A percentile compares a stretch with the other conserved stretches of the same genome.
These are phyloP conservation scores for Tetranychus truncatus DNA, from an alignment of 2,888 invertebrate species.

Conservation along the genomic window DNA sequence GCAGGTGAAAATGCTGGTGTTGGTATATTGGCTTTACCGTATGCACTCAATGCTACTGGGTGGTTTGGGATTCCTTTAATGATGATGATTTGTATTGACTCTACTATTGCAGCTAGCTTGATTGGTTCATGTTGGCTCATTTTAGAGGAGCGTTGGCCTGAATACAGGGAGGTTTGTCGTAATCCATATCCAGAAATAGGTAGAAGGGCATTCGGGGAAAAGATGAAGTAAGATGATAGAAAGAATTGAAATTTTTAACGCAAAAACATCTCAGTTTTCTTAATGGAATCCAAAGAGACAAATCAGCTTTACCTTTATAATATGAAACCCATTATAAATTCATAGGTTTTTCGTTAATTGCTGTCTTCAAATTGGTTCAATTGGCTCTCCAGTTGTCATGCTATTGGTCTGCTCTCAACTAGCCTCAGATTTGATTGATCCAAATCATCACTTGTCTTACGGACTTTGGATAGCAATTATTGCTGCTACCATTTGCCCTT, in stretches of 20 bases:
- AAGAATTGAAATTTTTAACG: no score
- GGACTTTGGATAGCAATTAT: conserved; percentile 66
- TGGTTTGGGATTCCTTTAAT: conserved; percentile 7
- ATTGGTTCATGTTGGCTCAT: conserved; percentile 51
- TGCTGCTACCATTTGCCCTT: conserved; percentile 52
- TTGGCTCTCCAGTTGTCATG: conserved; percentile 16
- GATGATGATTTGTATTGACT: not conserved
- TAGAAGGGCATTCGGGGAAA: conserved; percentile 50
- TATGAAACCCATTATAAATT: not conserved
- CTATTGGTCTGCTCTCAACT: conserved; percentile 12
- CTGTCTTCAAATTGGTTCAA: conserved; percentile 14
- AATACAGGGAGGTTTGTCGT: conserved; percentile 41
- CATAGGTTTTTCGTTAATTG: not conserved
- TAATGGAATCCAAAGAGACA: not conserved
- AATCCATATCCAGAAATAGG: conserved; percentile 69
- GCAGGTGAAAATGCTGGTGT: conserved; percentile 14
- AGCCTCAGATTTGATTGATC: not conserved
- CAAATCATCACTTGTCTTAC: conserved; percentile 39
- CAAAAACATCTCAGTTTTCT: no score
- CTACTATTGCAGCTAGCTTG: not conserved
- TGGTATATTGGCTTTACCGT: conserved; percentile 9
- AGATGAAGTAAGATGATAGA: not conserved
- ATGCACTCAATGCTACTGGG: not conserved
- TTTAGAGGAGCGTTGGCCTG: conserved; percentile 47
- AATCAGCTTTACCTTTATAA: not conserved